phyloP scores from a whole-genome alignment of 1,140 invertebrate species.

The Lepidurus arcticus region DNA sequence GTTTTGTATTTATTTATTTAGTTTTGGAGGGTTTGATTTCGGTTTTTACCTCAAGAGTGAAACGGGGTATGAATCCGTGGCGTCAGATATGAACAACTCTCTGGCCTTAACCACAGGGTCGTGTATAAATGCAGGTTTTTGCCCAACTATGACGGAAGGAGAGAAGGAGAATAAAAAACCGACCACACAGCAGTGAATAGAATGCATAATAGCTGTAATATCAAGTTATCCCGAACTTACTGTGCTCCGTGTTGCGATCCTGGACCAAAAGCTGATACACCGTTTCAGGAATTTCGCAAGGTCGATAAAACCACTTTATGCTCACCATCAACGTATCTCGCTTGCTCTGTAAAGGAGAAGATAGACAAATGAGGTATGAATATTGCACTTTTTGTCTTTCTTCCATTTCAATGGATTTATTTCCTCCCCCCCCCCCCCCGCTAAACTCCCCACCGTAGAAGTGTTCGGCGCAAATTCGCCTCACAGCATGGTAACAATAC shows the following conservation, averaged over 20 bases:
- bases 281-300: conserved; percentile 49
- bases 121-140: conserved; percentile 43
- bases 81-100: conserved; percentile 53
- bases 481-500: neutral
- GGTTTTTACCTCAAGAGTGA: conserved; percentile 46
- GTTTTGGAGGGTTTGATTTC: neutral
- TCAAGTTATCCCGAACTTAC: conserved; percentile 34
- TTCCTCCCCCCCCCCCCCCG: neutral
- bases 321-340: conserved; percentile 49
- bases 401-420: neutral
- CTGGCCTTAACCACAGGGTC: conserved; percentile 47
- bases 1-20: neutral
- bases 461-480: neutral
- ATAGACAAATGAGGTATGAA: conserved; percentile 33
- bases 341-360: conserved; percentile 45
- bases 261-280: conserved; percentile 51
- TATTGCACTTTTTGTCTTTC: neutral
- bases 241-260: conserved; percentile 45
- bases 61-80: conserved; percentile 52
- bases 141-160: conserved; percentile 36
- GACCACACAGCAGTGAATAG: neutral
- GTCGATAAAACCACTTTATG: conserved; percentile 50
- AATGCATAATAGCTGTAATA: neutral
- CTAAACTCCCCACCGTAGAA: neutral
- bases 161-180: neutral